These are phyloP conservation scores for Mimas tiliae DNA, from an alignment of 2,888 invertebrate species.

Conservation along the genomic window DNA sequence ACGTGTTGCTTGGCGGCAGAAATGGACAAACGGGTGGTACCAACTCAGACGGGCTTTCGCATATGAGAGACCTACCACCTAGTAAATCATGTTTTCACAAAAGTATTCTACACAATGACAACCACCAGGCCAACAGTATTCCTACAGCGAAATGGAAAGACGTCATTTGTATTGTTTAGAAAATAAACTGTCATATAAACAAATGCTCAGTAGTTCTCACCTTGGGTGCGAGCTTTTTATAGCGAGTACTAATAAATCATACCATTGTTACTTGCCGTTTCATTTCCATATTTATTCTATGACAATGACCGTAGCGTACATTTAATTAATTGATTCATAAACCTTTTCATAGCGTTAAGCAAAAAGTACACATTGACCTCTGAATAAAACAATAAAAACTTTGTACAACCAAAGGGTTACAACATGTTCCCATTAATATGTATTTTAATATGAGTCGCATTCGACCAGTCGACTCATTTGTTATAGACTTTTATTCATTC, in stretches of 20 bases:
- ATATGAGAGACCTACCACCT: too few relatives aligned
- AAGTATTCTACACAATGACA: conserved; percentile 13
- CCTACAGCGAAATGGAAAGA: conserved; percentile 32
- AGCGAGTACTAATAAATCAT: conserved; percentile 73
- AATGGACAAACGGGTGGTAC: too few relatives aligned
- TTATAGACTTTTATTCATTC: conserved; percentile 69
- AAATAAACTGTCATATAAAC: conserved; percentile 48
- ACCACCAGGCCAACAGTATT: not conserved
- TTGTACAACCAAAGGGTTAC: conserved; percentile 76
- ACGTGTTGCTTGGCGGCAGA: too few relatives aligned
- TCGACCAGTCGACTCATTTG: conserved; percentile 76
- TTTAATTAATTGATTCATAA: conserved; percentile 85
- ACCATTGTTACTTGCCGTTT: conserved; percentile 71
- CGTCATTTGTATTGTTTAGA: conserved; percentile 52
- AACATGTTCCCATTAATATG: conserved; percentile 75
- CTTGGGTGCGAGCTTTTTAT: conserved; percentile 65
- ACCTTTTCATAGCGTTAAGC: conserved; percentile 73
- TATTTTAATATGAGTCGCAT: conserved; percentile 71
- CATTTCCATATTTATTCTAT: conserved; percentile 81
- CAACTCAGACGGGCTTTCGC: too few relatives aligned
- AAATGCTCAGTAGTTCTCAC: conserved; percentile 71
- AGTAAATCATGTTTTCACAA: not conserved
- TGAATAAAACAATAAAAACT: conserved; percentile 79
- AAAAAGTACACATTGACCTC: conserved; percentile 80
- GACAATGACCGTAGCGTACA: conserved; percentile 81